phyloP scores from a whole-genome alignment of 2,113 vertebrate genomes.

The Mobula birostris region DNA sequence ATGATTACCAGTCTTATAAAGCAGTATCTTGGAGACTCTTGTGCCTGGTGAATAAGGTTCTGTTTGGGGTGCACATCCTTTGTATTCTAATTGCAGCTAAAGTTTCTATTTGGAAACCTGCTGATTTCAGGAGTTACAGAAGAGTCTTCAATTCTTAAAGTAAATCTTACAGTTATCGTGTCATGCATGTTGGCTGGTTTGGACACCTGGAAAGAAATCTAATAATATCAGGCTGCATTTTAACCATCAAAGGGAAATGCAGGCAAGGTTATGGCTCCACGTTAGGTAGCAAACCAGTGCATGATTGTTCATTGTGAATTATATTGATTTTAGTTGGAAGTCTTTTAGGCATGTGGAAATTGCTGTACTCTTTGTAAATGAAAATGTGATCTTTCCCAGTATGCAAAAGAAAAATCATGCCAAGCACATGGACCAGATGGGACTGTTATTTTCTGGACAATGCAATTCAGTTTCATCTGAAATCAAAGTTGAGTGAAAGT shows the following conservation, averaged over 20 bases:
- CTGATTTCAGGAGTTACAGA: not conserved
- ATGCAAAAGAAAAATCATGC: not conserved
- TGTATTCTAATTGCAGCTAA: not conserved
- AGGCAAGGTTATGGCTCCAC: not conserved
- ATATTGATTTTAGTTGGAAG: not conserved
- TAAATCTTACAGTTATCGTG: not conserved
- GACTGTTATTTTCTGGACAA: too few relatives aligned
- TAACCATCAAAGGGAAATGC: not conserved
- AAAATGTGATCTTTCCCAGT: not conserved
- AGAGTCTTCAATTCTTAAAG: not conserved
- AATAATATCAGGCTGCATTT: not conserved
- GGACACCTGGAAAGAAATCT: not conserved
- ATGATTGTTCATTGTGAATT: not conserved
- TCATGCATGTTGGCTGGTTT: not conserved
- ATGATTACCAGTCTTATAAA: not conserved
- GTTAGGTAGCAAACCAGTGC: not conserved
- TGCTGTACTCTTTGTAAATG: not conserved
- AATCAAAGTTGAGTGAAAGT: too few relatives aligned
- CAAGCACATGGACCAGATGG: too few relatives aligned
- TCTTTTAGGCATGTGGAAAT: not conserved
- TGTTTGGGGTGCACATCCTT: not conserved
- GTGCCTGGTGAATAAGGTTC: not conserved
- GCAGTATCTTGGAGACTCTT: not conserved
- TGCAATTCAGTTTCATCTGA: too few relatives aligned
- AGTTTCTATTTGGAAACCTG: not conserved